Percentiles rank a stretch among this genome's conserved stretches.
phyloP scores from a whole-genome alignment of 2,113 vertebrate genomes.

The Atherinomorus stipes region DNA sequence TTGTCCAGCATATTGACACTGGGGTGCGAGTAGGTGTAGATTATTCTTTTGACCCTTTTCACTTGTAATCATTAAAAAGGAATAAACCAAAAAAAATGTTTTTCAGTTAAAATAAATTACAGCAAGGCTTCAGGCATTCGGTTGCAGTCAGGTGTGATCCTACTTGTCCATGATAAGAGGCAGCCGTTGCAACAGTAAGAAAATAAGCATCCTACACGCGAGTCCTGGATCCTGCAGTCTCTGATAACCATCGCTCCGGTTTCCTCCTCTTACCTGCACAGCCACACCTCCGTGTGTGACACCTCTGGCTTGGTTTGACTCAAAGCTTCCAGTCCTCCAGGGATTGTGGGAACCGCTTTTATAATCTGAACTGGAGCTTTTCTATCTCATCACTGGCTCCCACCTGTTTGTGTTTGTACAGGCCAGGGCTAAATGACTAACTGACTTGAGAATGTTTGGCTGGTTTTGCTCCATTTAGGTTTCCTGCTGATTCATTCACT shows the following conservation, averaged over 20 bases:
- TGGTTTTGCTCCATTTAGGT: too few species aligned
- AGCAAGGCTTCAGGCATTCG: not conserved
- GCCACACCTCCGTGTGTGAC: conserved; percentile 42
- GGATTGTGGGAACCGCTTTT: not conserved
- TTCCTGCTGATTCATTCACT: too few species aligned
- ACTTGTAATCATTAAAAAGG: not conserved
- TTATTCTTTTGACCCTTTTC: not conserved
- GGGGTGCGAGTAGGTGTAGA: not conserved
- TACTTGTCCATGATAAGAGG: not conserved
- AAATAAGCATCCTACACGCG: not conserved
- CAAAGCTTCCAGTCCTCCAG: not conserved
- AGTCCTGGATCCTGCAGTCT: not conserved
- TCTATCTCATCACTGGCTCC: not conserved
- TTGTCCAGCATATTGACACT: not conserved
- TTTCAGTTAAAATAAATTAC: not conserved
- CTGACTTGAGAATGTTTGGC: too few species aligned
- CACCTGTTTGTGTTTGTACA: too few species aligned
- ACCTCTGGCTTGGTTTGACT: not conserved
- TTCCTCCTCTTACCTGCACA: not conserved
- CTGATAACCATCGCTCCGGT: not conserved
- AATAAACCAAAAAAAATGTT: not conserved
- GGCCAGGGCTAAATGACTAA: too few species aligned
- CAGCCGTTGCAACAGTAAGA: not conserved
- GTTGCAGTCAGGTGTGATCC: not conserved
- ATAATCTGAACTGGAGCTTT: too few species aligned